phyloP scores from a whole-genome alignment of 2,888 invertebrate genomes.

The Dicyrtomina minuta region DNA sequence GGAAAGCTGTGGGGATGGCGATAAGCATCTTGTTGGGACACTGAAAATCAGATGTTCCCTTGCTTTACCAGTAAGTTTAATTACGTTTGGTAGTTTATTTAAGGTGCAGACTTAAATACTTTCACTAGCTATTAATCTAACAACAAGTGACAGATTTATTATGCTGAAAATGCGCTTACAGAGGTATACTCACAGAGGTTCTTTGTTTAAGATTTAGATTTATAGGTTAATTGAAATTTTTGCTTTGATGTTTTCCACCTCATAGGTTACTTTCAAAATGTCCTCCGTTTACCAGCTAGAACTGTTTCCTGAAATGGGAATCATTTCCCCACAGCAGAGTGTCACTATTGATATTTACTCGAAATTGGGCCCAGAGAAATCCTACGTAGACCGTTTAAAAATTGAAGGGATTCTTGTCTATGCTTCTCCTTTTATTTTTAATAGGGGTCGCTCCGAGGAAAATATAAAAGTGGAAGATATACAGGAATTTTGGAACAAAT shows the following conservation, averaged over 20 bases:
- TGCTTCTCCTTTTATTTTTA: conserved; percentile 28
- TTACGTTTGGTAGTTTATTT: not conserved
- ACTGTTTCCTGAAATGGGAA: conserved; percentile 12
- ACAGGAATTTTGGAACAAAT: conserved; percentile 26
- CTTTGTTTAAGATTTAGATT: not conserved
- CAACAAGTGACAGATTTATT: no score
- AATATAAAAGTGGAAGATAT: not conserved
- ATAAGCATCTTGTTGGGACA: conserved; percentile 8
- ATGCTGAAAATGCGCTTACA: not conserved
- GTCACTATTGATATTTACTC: conserved; percentile 14
- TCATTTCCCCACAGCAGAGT: conserved; percentile 11
- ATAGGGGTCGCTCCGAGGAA: not conserved
- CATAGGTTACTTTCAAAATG: conserved; percentile 26
- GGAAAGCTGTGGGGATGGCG: not conserved
- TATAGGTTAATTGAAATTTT: no score
- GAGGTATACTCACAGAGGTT: not conserved
- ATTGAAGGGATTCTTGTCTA: conserved; percentile 26
- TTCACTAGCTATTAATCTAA: no score
- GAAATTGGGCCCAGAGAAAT: not conserved
- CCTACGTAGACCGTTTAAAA: conserved; percentile 9
- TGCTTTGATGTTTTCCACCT: not conserved
- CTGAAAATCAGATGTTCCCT: conserved; percentile 15
- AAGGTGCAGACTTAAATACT: not conserved
- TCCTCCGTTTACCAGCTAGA: conserved; percentile 13
- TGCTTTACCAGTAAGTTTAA: conserved; percentile 20